Evolutionary conservation across 2,888 invertebrate genomes (phyloP).

Genomic region (Crocallis elinguaria): DNA sequence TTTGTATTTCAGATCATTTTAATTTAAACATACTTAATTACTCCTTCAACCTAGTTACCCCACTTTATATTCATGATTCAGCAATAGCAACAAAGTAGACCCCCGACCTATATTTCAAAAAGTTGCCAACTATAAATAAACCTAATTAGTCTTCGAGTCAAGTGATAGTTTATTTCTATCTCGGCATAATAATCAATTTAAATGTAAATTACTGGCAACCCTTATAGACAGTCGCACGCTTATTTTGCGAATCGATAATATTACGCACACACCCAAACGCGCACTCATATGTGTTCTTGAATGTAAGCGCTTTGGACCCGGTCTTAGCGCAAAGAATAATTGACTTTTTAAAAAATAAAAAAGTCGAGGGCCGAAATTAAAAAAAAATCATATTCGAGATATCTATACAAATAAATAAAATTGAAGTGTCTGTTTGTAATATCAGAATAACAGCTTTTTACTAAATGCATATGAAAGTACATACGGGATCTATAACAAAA

Average conservation of each 20-base stretch:
- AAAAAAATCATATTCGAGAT: too few relatives aligned
- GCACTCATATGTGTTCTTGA: background rate
- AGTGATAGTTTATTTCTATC: conserved; percentile 50
- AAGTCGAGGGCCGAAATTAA: too few relatives aligned
- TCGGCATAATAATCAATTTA: conserved; percentile 54
- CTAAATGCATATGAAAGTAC: too few relatives aligned
- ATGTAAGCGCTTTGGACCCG: too few relatives aligned
- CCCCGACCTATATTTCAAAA: conserved; percentile 31
- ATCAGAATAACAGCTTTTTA: too few relatives aligned
- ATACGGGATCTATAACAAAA: too few relatives aligned
- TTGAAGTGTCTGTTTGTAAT: too few relatives aligned
- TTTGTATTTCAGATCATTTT: too few relatives aligned
- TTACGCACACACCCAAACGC: conserved; percentile 20
- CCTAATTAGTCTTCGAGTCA: conserved; percentile 39
- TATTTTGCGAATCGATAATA: conserved; percentile 50
- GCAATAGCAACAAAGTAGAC: conserved; percentile 18
- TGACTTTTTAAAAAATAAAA: too few relatives aligned
- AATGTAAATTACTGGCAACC: conserved; percentile 60
- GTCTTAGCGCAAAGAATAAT: too few relatives aligned
- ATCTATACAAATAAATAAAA: too few relatives aligned
- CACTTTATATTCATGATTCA: conserved; percentile 22
- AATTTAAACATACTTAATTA: background rate
- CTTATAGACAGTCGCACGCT: conserved; percentile 46
- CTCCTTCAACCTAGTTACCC: background rate
- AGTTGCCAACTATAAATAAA: conserved; percentile 38